A percentile compares a stretch with the other conserved stretches of the same genome.
These are phyloP conservation scores for Phylloscopus collybita DNA, from an alignment of 2,797 vertebrate genomes.

Conservation along the genomic window DNA sequence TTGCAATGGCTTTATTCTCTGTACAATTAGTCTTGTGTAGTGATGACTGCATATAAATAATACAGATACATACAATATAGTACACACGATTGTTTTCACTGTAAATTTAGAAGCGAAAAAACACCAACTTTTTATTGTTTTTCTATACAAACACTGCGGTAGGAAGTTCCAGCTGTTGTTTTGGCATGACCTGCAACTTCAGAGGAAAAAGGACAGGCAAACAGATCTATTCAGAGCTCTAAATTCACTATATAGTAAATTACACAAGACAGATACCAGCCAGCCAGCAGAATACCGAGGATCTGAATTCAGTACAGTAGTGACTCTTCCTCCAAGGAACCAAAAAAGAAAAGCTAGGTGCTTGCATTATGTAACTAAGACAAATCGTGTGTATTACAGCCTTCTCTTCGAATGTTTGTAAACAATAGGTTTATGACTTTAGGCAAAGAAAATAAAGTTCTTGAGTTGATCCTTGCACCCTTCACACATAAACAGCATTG, in stretches of 20 bases:
- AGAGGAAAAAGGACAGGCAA: background rate
- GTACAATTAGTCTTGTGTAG: background rate
- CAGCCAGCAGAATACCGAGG: background rate
- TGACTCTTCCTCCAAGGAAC: background rate
- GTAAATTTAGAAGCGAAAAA: background rate
- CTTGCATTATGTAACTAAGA: constrained; percentile 29
- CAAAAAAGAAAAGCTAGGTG: background rate
- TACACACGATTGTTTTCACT: background rate
- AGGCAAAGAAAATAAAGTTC: constrained; percentile 48
- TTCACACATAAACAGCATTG: constrained; percentile 73
- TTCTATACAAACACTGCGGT: background rate
- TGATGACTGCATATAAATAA: background rate
- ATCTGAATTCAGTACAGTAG: background rate
- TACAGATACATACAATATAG: no score
- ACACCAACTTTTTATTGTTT: background rate
- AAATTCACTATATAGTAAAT: background rate
- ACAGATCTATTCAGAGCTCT: background rate
- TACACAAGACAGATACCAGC: background rate
- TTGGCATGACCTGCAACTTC: background rate
- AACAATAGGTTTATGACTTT: constrained; percentile 13
- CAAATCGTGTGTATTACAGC: background rate
- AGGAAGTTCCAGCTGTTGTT: background rate
- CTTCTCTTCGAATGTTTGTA: constrained; percentile 12
- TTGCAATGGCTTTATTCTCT: background rate
- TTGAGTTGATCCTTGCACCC: constrained; percentile 60